Evolutionary conservation across 2,888 invertebrate species (phyloP).

Genomic region (Pogonocherus hispidulus): DNA sequence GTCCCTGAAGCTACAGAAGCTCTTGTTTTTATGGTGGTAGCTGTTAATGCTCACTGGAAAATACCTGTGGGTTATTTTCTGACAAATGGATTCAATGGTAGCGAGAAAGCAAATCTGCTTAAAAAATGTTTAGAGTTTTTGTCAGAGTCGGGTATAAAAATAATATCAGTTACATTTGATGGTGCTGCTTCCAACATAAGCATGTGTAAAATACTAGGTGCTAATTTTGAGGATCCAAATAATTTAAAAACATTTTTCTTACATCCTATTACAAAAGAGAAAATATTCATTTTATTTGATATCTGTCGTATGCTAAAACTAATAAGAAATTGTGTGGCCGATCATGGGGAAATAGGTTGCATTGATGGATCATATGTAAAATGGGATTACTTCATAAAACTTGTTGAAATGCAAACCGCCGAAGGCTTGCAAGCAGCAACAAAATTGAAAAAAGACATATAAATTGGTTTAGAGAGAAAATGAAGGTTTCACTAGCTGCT

Average conservation of each 20-base stretch:
- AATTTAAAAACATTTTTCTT: slow-evolving; percentile 37
- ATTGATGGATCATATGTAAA: slow-evolving; percentile 32
- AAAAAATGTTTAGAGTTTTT: not conserved
- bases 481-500: slow-evolving; percentile 48
- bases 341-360: slow-evolving; percentile 11
- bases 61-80: too few relatives aligned
- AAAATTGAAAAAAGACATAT: slow-evolving; percentile 45
- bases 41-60: slow-evolving; percentile 6
- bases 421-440: slow-evolving; percentile 46
- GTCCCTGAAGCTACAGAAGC: not conserved
- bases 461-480: slow-evolving; percentile 41
- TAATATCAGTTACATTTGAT: not conserved
- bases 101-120: not conserved
- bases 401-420: slow-evolving; percentile 40
- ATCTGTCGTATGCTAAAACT: slow-evolving; percentile 55
- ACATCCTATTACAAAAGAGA: slow-evolving; percentile 39
- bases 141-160: not conserved
- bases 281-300: slow-evolving; percentile 48
- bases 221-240: not conserved
- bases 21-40: not conserved
- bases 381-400: slow-evolving; percentile 40
- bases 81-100: too few relatives aligned
- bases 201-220: not conserved
- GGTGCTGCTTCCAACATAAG: not conserved
- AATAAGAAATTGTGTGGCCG: slow-evolving; percentile 49